Percentiles rank a stretch among this genome's conserved stretches.
phyloP scores from a whole-genome alignment of 1,140 invertebrate genomes.

The Pteromalus puparum region DNA sequence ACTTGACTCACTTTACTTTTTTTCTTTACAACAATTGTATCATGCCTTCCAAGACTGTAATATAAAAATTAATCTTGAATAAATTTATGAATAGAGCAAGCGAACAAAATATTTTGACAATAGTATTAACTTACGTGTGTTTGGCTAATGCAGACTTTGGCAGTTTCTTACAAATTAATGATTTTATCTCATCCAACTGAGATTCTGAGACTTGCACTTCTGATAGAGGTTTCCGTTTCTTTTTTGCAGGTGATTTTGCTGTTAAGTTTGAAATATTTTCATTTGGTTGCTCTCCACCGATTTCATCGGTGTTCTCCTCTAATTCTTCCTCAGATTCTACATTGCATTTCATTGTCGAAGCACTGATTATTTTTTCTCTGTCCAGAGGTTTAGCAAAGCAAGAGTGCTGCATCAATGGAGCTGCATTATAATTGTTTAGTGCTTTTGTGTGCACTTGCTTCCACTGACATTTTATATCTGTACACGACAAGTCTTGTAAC shows the following conservation, averaged over 20 bases:
- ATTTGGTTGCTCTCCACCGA: no score
- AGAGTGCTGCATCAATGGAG: no score
- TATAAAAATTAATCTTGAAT: background rate
- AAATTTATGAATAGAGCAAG: background rate
- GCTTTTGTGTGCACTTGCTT: no score
- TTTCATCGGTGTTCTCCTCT: no score
- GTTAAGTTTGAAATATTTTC: background rate
- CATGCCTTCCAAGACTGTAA: no score
- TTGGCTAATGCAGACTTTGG: background rate
- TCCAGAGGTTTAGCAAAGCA: background rate
- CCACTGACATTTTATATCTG: no score
- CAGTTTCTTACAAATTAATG: background rate
- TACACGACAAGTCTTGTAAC: no score
- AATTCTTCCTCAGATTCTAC: background rate
- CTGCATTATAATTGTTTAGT: no score
- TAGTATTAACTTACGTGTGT: no score
- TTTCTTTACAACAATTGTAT: no score
- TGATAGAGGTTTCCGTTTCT: background rate
- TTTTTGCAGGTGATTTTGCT: background rate
- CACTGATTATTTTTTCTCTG: no score
- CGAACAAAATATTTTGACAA: background rate
- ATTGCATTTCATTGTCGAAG: background rate
- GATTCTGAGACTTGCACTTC: background rate
- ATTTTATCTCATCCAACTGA: background rate
- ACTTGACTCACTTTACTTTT: no score